phyloP scores from a whole-genome alignment of 2,113 vertebrate species.

The Paedocypris sp. region DNA sequence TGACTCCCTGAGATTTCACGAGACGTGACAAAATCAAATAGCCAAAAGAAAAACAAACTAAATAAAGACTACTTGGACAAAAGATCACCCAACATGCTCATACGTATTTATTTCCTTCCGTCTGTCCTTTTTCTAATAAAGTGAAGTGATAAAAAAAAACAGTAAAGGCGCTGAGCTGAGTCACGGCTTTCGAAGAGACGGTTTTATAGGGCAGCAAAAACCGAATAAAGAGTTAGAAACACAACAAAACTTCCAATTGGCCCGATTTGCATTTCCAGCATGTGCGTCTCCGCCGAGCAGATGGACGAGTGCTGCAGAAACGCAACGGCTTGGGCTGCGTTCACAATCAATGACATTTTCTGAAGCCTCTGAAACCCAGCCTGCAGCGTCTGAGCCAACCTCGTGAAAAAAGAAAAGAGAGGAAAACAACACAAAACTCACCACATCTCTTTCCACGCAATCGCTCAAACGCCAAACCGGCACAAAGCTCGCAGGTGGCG shows the following conservation, averaged over 20 bases:
- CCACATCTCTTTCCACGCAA: background rate
- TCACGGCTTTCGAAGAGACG: too few species aligned
- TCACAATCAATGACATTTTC: background rate
- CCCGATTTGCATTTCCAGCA: conserved; percentile 5
- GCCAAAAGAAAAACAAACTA: too few species aligned
- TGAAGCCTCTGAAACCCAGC: background rate
- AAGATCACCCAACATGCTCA: too few species aligned
- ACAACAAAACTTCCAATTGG: background rate
- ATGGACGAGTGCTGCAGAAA: background rate
- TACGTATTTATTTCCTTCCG: too few species aligned
- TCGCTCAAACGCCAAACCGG: background rate
- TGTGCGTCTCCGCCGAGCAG: background rate
- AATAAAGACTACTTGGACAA: too few species aligned
- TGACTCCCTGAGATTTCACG: too few species aligned
- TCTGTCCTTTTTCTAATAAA: too few species aligned
- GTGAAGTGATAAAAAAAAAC: too few species aligned
- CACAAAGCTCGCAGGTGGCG: background rate
- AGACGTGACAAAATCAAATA: too few species aligned
- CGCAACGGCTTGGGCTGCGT: background rate
- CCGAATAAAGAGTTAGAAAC: background rate
- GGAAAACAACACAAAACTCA: too few species aligned
- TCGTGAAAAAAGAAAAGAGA: background rate
- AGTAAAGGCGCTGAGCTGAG: too few species aligned
- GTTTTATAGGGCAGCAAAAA: too few species aligned
- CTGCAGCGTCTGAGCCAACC: background rate